Evolutionary conservation across 1,140 invertebrate genomes (phyloP), one percentile per base, ranked within the genome.

Genomic region (Saccostrea echinata): DNA sequence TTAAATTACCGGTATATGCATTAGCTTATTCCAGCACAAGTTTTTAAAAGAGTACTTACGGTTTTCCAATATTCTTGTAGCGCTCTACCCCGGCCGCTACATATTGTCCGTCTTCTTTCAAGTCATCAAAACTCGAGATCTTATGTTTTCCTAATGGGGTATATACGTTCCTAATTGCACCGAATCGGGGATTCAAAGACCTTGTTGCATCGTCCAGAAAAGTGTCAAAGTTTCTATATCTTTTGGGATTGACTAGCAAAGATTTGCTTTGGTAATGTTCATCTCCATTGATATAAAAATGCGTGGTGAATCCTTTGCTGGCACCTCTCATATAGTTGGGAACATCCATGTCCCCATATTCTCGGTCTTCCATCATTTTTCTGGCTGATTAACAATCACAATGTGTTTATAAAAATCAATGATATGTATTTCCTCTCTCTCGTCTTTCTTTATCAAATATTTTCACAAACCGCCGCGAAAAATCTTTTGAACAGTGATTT

Each of bases 171-270:
- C 87, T 81, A 27, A 88, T 84, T 84, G 87, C 87, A 82, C 87
- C 87, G 61, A 53, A 88, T n/a, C 84, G 43, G 8, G 87, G 87
- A 33, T 85, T 88, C 24, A 88, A n/a, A n/a, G 82, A 68, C 43
- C 82, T 68, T 33, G 84, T 82, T 52, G 84, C 87, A 61, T 88
- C 71, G 61, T 88, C 87, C 57, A 88, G 27, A 85, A 88, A 88
- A 12, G 57, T 68, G 84, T 88, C 71, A 27, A 80, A 88, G 33
- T 68, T 88, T 21, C 55, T 53, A 30, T 82, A 76, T 3, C 80
- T 27, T 57, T 83, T 85, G 11, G 71, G 55, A n/a, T 88, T 88
- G 87, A 88, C 84, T 82, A 88, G 84, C 57, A 88, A 13, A n/a
- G 53, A 71, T 82, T 88, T 88, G 13, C 68, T 52, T 30, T 35